Evolutionary conservation across 2,797 vertebrate species (phyloP).

Genomic region (Enteromius treurensis): DNA sequence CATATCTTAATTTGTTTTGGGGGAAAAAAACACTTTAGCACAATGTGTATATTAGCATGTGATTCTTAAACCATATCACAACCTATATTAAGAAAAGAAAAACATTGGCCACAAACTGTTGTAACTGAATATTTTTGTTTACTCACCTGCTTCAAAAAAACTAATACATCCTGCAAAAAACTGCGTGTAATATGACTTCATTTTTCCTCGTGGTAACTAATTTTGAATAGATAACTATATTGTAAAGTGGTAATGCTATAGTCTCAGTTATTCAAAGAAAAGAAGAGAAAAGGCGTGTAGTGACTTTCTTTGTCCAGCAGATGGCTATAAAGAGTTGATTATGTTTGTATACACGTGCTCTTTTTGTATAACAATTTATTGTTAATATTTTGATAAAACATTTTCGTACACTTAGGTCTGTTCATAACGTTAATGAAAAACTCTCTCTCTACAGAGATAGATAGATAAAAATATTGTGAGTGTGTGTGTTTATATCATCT

Average conservation of each 20-base stretch:
- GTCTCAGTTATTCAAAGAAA: background rate
- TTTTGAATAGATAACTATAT: background rate
- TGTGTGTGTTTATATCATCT: too few species aligned
- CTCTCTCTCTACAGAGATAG: too few species aligned
- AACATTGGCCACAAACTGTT: background rate
- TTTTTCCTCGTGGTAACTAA: background rate
- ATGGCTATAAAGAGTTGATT: constrained; percentile 37
- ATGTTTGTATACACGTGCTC: too few species aligned
- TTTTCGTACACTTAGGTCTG: background rate
- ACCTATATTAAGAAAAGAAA: background rate
- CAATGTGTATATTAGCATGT: background rate
- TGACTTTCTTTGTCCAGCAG: constrained; percentile 45
- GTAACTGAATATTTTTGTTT: background rate
- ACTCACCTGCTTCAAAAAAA: background rate
- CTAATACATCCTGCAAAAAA: background rate
- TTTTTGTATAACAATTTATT: background rate
- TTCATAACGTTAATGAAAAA: background rate
- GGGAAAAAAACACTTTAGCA: background rate
- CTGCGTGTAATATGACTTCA: background rate
- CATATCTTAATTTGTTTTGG: background rate
- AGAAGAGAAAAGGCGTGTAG: background rate
- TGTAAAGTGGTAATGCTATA: background rate
- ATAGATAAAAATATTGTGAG: too few species aligned
- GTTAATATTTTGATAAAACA: background rate
- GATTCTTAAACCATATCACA: background rate